Evolutionary conservation across 2,113 vertebrate genomes (phyloP).

Genomic region (Pyxicephalus adspersus): DNA sequence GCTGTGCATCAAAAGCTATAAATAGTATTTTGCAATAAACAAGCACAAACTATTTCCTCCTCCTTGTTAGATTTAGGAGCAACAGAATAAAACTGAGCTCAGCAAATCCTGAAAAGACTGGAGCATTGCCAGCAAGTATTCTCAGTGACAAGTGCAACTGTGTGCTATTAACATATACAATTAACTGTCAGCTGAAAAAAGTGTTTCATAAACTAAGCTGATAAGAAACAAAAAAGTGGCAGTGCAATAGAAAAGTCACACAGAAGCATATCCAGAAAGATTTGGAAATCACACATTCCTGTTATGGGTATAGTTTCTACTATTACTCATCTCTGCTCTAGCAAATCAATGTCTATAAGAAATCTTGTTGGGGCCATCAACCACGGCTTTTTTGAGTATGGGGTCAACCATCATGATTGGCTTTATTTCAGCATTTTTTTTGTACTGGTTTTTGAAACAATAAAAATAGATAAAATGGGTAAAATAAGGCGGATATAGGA

Average conservation of each 20-base stretch:
- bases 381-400: no score
- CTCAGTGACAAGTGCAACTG: constrained; percentile 28
- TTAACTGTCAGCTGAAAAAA: constrained; percentile 6
- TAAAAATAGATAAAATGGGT: no score
- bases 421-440: no score
- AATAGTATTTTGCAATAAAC: constrained; percentile 36
- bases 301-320: no score
- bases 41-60: constrained; percentile 33
- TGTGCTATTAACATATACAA: constrained; percentile 37
- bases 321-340: no score
- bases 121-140: neutral
- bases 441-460: no score
- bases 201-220: neutral
- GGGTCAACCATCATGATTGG: no score
- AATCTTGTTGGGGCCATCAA: no score
- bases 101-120: constrained; percentile 24
- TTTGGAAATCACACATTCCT: no score
- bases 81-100: constrained; percentile 32
- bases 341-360: no score
- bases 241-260: neutral
- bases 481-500: no score
- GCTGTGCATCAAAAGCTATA: constrained; percentile 9
- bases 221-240: neutral
- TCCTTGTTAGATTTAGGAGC: constrained; percentile 7
- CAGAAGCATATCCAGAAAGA: no score